Evolutionary conservation across 2,797 vertebrate species (phyloP), one percentile per base, ranked within the genome.

Genomic region (Cephalopachus bancanus): DNA sequence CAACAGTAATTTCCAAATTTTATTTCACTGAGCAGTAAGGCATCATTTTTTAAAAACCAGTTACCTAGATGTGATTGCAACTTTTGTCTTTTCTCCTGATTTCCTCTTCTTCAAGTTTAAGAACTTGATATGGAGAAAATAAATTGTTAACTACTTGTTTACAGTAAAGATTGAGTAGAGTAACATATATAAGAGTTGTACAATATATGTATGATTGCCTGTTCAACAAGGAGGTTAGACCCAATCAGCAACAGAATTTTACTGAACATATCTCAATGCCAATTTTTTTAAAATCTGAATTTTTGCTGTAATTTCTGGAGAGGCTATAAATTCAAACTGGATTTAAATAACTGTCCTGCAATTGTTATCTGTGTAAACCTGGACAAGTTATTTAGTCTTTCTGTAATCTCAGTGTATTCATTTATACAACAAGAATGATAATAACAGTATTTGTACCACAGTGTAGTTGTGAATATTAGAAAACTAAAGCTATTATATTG

Each of bases 401-500:
- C n/a, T 93, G 33, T 37, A 71, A 71, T 7, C 22, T 87, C 9
- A 75, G 11, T 76, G 44, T 76, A 22, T 83, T 69, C 26, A 83
- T 57, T 15, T 75, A 17, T 57, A 24, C 60, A 80, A 33, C 20
- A 80, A 0, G 19, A 28, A 90, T 85, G n/a, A n/a, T 81, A 30
- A 76, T 12, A 80, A 72, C 30, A 81, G 6, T 93, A 80, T 12
- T 74, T 75, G 30, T 75, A 26, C 5, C 51, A 80, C 10, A 55
- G 59, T 84, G 17, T 85, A 28, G 55, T 90, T 81, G 33, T 94
- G n/a, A 89, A n/a, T 65, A 57, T 86, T 80, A 49, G 59, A 96
- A 91, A 64, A 26, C 12, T 24, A 89, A 79, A 91, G 60, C 71
- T 83, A 26, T 71, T 60, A 59, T 28, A 65, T 57, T 79, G 67